Evolutionary conservation across 2,888 invertebrate species (phyloP).

Genomic region (Drosophila yooni): DNA sequence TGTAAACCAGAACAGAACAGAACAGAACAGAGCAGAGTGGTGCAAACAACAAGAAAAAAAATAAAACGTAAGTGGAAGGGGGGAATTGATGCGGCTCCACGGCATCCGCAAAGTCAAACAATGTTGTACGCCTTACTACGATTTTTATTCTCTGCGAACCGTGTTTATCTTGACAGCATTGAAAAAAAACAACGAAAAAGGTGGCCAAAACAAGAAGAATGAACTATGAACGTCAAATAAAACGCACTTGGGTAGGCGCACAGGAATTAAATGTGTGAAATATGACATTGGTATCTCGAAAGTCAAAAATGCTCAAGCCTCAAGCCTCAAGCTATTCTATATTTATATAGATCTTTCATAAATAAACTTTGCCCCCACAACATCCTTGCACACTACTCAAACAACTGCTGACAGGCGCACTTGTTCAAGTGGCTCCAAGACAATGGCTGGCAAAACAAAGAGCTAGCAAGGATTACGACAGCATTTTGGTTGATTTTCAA

Average conservation of each 20-base stretch:
- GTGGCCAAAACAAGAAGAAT: slow-evolving; percentile 59
- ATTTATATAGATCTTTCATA: slow-evolving; percentile 1
- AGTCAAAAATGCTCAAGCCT: slow-evolving; percentile 28
- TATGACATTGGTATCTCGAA: slow-evolving; percentile 35
- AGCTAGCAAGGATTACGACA: slow-evolving; percentile 67
- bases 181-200: slow-evolving; percentile 17
- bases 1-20: slow-evolving; percentile 48
- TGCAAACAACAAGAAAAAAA: slow-evolving; percentile 44
- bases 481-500: slow-evolving; percentile 77
- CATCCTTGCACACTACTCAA: slow-evolving; percentile 11
- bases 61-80: not conserved
- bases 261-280: slow-evolving; percentile 57
- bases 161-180: slow-evolving; percentile 54
- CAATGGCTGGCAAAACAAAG: slow-evolving; percentile 52
- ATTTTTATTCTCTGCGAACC: slow-evolving; percentile 53
- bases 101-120: slow-evolving; percentile 75
- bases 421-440: slow-evolving; percentile 48
- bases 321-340: slow-evolving; percentile 4
- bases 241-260: slow-evolving; percentile 54
- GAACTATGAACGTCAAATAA: slow-evolving; percentile 79
- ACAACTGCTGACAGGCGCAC: slow-evolving; percentile 51
- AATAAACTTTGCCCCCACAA: slow-evolving; percentile 11
- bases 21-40: slow-evolving; percentile 10
- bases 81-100: slow-evolving; percentile 38
- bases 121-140: slow-evolving; percentile 75